These are phyloP conservation scores for Tetramorium alpestre DNA, from an alignment of 1,140 invertebrate genomes.

Conservation along the genomic window DNA sequence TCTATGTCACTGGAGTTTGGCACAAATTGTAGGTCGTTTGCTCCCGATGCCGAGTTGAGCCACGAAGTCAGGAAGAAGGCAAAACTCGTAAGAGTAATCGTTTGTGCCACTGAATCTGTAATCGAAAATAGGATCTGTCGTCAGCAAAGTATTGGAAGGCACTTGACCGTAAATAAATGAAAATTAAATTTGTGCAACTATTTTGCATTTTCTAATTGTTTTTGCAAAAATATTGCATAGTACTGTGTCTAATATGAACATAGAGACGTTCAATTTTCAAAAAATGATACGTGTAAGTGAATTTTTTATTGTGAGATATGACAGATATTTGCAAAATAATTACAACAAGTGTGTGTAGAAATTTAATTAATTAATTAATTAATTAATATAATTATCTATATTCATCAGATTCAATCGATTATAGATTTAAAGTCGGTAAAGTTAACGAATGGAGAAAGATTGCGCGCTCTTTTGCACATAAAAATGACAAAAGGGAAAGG, in stretches of 20 bases:
- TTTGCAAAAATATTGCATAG: neutral
- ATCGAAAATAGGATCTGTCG: constrained; percentile 57
- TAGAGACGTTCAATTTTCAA: neutral
- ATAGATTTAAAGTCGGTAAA: neutral
- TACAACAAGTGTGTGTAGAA: neutral
- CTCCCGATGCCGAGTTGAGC: constrained; percentile 69
- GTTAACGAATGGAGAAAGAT: constrained; percentile 45
- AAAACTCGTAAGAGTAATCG: constrained; percentile 81
- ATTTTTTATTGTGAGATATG: neutral
- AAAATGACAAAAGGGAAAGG: constrained; percentile 55
- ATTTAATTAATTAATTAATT: neutral
- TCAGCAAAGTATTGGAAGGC: constrained; percentile 3
- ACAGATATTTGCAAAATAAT: neutral
- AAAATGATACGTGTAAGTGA: neutral
- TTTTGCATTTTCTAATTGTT: neutral
- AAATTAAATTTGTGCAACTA: constrained; percentile 8
- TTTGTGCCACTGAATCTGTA: constrained; percentile 83
- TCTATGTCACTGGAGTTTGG: constrained; percentile 71
- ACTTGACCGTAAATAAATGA: neutral
- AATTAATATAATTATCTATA: neutral
- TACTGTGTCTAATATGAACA: neutral
- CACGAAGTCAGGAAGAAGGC: constrained; percentile 80
- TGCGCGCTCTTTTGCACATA: constrained; percentile 30
- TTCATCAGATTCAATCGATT: neutral
- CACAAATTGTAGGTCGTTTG: constrained; percentile 63